Percentiles rank a stretch among this genome's conserved stretches.
These are phyloP conservation scores for Andrena fulva DNA, from an alignment of 2,888 invertebrate species.

Conservation along the genomic window DNA sequence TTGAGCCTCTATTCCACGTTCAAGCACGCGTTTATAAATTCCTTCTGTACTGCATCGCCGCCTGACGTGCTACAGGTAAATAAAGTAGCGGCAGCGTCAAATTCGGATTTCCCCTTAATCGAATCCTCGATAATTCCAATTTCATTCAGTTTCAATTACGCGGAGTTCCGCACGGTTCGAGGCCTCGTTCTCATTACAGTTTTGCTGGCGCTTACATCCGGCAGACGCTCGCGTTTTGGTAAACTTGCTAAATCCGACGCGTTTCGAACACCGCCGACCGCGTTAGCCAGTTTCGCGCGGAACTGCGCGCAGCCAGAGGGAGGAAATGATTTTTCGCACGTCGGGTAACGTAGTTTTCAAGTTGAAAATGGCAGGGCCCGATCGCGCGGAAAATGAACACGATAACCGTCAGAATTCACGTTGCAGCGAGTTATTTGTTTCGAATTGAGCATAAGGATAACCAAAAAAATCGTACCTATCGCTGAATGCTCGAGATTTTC, in stretches of 20 bases:
- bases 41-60: too few species aligned
- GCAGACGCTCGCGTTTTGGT: not conserved
- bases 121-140: conserved; percentile 46
- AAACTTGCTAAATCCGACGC: conserved; percentile 43
- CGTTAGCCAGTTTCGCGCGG: conserved; percentile 8
- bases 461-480: not conserved
- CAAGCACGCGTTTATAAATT: too few species aligned
- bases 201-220: conserved; percentile 38
- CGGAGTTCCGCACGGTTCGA: conserved; percentile 41
- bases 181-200: conserved; percentile 48
- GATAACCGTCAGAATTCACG: conserved; percentile 9
- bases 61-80: not conserved
- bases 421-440: not conserved
- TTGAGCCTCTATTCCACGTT: not conserved
- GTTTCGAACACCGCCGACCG: conserved; percentile 26
- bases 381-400: not conserved
- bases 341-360: conserved; percentile 28
- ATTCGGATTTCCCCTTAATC: conserved; percentile 44
- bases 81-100: conserved; percentile 12
- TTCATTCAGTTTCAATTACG: conserved; percentile 48
- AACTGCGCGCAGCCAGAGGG: not conserved
- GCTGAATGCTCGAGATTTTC: not conserved
- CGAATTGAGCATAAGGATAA: not conserved
- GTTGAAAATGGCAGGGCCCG: not conserved
- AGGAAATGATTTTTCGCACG: conserved; percentile 34